Evolutionary conservation across 2,797 vertebrate genomes (phyloP).

Genomic region (Columba guinea): DNA sequence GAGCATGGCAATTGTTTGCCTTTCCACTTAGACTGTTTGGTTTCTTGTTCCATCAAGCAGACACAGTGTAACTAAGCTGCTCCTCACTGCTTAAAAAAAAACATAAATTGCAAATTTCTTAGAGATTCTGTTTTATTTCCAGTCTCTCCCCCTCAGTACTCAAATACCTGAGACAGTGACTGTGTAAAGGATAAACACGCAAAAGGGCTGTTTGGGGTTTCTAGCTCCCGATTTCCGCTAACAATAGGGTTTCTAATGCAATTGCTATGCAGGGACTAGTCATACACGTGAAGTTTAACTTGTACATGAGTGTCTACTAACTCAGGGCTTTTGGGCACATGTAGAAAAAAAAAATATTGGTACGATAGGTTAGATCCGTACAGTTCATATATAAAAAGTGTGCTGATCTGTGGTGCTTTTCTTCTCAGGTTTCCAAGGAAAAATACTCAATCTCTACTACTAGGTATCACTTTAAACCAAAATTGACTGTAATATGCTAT

Average conservation of each 20-base stretch:
- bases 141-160: background rate
- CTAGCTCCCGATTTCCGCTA: background rate
- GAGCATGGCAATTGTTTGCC: slow-evolving; percentile 67
- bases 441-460: background rate
- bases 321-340: background rate
- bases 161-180: background rate
- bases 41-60: slow-evolving; percentile 59
- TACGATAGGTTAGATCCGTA: background rate
- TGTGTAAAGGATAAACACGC: background rate
- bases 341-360: background rate
- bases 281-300: background rate
- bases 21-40: slow-evolving; percentile 71
- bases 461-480: background rate
- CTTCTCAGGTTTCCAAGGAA: background rate
- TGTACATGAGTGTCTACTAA: background rate
- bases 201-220: background rate
- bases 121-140: background rate
- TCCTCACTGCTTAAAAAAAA: slow-evolving; percentile 43
- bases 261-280: background rate
- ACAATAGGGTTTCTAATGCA: background rate
- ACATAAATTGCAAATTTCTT: slow-evolving; percentile 42
- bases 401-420: background rate
- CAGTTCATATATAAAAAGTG: background rate
- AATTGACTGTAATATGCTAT: background rate
- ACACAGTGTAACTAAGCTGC: slow-evolving; percentile 59